Percentiles rank a stretch among this genome's conserved stretches.
Conservation (phyloP, 1,140 invertebrate genomes). For the Bombus pyrosoma region DNA sequence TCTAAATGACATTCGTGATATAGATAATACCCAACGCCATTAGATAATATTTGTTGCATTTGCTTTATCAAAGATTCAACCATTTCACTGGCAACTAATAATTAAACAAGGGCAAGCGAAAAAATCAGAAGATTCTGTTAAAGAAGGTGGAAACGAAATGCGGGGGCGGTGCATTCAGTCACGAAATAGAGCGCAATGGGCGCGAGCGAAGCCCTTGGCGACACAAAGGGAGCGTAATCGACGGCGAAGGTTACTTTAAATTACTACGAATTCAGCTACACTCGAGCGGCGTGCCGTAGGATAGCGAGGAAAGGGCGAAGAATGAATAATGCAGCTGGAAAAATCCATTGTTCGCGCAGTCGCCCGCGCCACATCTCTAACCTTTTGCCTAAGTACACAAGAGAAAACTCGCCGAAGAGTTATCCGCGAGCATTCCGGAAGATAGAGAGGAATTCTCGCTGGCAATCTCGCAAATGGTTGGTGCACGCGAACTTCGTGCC, state of each 20-base stretch:
- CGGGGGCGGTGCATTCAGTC: neutral
- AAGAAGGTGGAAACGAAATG: neutral
- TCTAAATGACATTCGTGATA: too few species aligned
- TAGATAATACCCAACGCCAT: too few species aligned
- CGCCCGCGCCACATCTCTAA: conserved; percentile 27
- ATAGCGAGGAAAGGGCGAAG: conserved; percentile 6
- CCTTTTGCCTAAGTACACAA: conserved; percentile 53
- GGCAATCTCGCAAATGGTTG: conserved; percentile 50
- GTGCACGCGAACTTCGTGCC: conserved; percentile 34
- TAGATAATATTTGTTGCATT: too few species aligned
- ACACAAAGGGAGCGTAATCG: conserved; percentile 29
- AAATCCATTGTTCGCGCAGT: conserved; percentile 52
- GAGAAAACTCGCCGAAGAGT: conserved; percentile 30
- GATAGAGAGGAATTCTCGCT: conserved; percentile 43
- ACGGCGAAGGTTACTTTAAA: conserved; percentile 24
- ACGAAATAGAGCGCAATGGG: neutral
- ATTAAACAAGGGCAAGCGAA: neutral
- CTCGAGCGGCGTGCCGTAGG: conserved; percentile 4
- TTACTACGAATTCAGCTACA: conserved; percentile 45
- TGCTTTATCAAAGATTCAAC: neutral
- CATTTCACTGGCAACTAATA: neutral
- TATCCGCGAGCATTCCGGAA: conserved; percentile 33
- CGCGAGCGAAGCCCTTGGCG: neutral
- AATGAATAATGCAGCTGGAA: conserved; percentile 55
- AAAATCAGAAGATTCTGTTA: too few species aligned